These are phyloP conservation scores for Synergus japonicus DNA, from an alignment of 2,888 invertebrate species.

Conservation along the genomic window DNA sequence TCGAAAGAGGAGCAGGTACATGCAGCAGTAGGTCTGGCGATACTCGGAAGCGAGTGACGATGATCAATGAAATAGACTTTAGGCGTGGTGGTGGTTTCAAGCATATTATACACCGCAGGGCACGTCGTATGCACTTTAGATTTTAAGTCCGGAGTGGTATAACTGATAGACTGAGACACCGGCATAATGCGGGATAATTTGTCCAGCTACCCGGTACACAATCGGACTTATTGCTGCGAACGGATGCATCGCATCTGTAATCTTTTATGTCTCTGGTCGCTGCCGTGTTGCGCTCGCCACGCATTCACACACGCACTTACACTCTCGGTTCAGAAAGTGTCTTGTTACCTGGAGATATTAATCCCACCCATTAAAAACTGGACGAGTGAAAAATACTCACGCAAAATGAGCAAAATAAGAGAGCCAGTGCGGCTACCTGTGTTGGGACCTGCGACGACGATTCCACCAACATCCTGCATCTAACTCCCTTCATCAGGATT, in stretches of 20 bases:
- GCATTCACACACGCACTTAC: slow-evolving; percentile 58
- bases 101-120: slow-evolving; percentile 42
- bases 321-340: slow-evolving; percentile 69
- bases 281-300: slow-evolving; percentile 54
- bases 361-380: slow-evolving; percentile 76
- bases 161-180: slow-evolving; percentile 76
- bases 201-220: slow-evolving; percentile 74
- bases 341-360: slow-evolving; percentile 77
- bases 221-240: slow-evolving; percentile 76
- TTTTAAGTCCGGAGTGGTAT: slow-evolving; percentile 58
- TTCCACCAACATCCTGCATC: background rate
- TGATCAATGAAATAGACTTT: slow-evolving; percentile 73
- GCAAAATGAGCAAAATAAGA: slow-evolving; percentile 63
- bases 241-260: slow-evolving; percentile 76
- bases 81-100: slow-evolving; percentile 60
- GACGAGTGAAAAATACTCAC: slow-evolving; percentile 75
- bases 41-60: slow-evolving; percentile 61
- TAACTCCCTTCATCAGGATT: background rate
- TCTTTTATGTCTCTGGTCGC: slow-evolving; percentile 71
- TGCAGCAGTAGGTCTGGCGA: slow-evolving; percentile 51
- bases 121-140: slow-evolving; percentile 55
- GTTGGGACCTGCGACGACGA: slow-evolving; percentile 57
- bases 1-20: slow-evolving; percentile 43
- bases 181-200: slow-evolving; percentile 76
- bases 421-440: slow-evolving; percentile 68